Evolutionary conservation across 2,113 vertebrate genomes (phyloP).

Genomic region (Brachyhypopomus occidentalis): DNA sequence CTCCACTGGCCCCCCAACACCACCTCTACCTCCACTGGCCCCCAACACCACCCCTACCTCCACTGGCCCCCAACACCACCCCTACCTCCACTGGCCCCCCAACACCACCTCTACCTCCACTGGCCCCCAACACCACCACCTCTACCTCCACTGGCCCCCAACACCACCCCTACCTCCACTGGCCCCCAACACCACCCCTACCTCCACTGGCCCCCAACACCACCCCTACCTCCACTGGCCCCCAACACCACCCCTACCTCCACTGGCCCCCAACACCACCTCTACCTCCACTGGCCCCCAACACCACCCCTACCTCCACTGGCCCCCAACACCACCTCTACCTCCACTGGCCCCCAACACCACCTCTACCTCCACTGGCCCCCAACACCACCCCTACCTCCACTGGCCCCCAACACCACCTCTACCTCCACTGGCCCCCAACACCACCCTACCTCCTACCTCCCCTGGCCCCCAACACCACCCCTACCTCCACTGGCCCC

Average conservation of each 20-base stretch:
- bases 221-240: neutral
- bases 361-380: neutral
- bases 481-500: too few species aligned
- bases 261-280: conserved; percentile 5
- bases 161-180: neutral
- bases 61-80: neutral
- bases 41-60: neutral
- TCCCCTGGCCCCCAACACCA: neutral
- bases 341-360: neutral
- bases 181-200: neutral
- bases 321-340: neutral
- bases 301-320: neutral
- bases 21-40: neutral
- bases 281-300: neutral
- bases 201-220: too few species aligned
- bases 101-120: neutral
- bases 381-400: neutral
- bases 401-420: neutral
- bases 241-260: neutral
- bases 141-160: conserved; percentile 19
- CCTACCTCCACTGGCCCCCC: too few species aligned
- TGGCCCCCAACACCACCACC: neutral
- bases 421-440: conserved; percentile 19
- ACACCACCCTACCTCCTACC: neutral
- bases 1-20: neutral